phyloP scores from a whole-genome alignment of 2,888 invertebrate genomes.

The Gymnosoma rotundatum region DNA sequence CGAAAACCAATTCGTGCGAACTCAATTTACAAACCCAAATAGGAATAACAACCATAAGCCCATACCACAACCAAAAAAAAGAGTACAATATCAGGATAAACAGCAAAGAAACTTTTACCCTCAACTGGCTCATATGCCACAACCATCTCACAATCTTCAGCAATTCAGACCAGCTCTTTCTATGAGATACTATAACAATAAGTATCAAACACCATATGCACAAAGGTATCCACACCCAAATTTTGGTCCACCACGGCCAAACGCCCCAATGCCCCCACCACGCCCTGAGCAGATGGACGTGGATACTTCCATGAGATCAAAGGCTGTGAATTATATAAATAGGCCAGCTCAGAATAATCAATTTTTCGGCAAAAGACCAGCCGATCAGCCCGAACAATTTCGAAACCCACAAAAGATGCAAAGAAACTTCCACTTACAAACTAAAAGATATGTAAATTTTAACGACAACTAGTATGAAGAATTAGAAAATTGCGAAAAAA shows the following conservation, averaged over 20 bases:
- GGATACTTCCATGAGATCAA: no score
- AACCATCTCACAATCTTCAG: background rate
- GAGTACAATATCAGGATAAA: constrained; percentile 12
- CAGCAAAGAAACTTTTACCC: constrained; percentile 2
- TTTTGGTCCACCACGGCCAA: constrained; percentile 7
- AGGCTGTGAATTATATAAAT: no score
- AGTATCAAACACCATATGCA: background rate
- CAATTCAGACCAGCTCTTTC: constrained; percentile 11
- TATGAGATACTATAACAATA: constrained; percentile 6
- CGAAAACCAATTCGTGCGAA: background rate
- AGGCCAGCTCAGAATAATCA: no score
- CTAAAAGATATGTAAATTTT: background rate
- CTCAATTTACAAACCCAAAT: background rate
- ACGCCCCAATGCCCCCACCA: constrained; percentile 6
- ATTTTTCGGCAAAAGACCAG: no score
- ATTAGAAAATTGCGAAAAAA: background rate
- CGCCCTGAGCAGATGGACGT: background rate
- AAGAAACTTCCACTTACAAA: background rate
- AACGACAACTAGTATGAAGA: background rate
- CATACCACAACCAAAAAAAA: constrained; percentile 12
- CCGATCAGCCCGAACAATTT: background rate
- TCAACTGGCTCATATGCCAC: constrained; percentile 4
- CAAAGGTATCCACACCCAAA: background rate
- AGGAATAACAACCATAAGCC: background rate
- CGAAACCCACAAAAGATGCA: constrained; percentile 1